Conservation (phyloP, 35 echinoderm and acorn worm species). For the Holothuria glaberrima region DNA sequence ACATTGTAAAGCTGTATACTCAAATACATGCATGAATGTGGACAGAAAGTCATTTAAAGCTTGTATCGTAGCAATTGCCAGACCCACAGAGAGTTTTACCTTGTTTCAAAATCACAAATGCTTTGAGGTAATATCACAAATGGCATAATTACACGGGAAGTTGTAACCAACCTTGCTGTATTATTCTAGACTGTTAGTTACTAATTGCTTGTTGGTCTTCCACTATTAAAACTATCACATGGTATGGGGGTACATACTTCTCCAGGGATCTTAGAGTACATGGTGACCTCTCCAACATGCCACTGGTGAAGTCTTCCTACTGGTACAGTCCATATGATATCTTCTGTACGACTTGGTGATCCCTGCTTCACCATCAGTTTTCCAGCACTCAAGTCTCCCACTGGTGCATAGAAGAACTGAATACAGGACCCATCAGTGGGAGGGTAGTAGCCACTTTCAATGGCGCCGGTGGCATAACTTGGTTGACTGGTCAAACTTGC, state of each 20-base stretch:
- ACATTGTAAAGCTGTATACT: too few species aligned
- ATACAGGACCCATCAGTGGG: conserved; percentile 15
- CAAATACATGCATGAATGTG: too few species aligned
- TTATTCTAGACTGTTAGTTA: too few species aligned
- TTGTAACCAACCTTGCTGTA: too few species aligned
- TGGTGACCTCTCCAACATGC: conserved; percentile 27
- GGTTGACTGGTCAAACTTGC: neutral
- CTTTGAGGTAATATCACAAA: too few species aligned
- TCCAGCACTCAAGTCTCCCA: conserved; percentile 13
- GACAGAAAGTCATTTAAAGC: too few species aligned
- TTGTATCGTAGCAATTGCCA: too few species aligned
- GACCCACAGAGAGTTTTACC: too few species aligned
- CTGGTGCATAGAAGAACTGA: conserved; percentile 3
- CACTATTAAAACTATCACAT: too few species aligned
- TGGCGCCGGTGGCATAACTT: neutral
- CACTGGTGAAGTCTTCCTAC: conserved; percentile 27
- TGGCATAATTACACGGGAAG: too few species aligned
- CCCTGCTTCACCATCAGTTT: conserved; percentile 9
- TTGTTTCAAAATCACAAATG: too few species aligned
- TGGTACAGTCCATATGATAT: neutral
- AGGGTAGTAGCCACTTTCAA: conserved; percentile 7
- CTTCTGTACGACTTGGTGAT: neutral
- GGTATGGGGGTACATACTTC: conserved; percentile 18
- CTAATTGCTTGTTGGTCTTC: too few species aligned
- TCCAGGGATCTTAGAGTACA: neutral